phyloP scores from a whole-genome alignment of 1,140 invertebrate species.

The Zaprionus vittiger region DNA sequence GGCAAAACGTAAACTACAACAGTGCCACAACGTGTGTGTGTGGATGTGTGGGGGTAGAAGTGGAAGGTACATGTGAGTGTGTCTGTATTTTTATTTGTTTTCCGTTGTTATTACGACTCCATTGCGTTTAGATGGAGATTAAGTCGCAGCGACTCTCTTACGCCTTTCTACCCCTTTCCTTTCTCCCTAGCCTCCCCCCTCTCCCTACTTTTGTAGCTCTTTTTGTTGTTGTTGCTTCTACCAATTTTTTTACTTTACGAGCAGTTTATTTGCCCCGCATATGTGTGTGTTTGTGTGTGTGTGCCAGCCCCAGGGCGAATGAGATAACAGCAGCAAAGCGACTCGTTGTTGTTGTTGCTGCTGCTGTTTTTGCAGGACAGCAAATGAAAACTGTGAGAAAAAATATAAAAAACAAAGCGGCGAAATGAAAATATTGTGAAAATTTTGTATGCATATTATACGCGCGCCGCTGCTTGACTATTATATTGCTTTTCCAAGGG shows the following conservation, averaged over 20 bases:
- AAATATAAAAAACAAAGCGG: constrained; percentile 32
- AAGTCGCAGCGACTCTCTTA: constrained; percentile 57
- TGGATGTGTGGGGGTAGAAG: neutral
- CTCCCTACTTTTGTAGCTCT: neutral
- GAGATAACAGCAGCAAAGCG: constrained; percentile 36
- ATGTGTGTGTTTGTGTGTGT: constrained; percentile 32
- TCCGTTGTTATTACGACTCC: constrained; percentile 80
- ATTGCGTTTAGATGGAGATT: constrained; percentile 82
- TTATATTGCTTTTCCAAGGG: constrained; percentile 74
- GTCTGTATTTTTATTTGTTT: constrained; percentile 74
- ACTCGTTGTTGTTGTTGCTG: constrained; percentile 46
- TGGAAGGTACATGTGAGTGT: constrained; percentile 2
- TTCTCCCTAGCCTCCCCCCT: neutral
- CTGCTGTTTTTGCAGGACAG: constrained; percentile 58
- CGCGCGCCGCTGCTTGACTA: constrained; percentile 66
- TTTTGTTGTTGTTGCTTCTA: constrained; percentile 58
- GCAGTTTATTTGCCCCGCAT: constrained; percentile 72
- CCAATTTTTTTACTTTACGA: constrained; percentile 70
- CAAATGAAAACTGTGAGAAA: constrained; percentile 80
- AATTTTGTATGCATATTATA: constrained; percentile 60
- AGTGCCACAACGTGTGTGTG: constrained; percentile 34
- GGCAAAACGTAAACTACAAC: constrained; percentile 79
- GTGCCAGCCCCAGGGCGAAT: constrained; percentile 41
- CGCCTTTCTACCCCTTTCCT: neutral
- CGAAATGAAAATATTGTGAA: constrained; percentile 69